A percentile compares a stretch with the other conserved stretches of the same genome.
Conservation (phyloP, 1,140 invertebrate species). For the Drosophila fuyamai region DNA sequence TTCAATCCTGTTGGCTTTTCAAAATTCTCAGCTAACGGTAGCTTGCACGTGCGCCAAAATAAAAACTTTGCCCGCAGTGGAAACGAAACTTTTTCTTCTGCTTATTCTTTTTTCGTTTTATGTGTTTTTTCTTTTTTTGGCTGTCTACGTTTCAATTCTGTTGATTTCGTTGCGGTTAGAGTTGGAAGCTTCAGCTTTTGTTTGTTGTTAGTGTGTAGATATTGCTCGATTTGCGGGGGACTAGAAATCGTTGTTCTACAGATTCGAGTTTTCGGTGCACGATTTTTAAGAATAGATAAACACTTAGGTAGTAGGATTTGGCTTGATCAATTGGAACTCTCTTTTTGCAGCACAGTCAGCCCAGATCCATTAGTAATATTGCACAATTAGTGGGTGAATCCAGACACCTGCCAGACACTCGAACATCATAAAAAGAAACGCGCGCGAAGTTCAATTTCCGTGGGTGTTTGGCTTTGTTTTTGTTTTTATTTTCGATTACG, state of each 20-base stretch:
- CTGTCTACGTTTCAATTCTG: conserved; percentile 22
- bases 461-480: conserved; percentile 11
- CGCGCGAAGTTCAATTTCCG: conserved; percentile 49
- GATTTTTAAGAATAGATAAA: conserved; percentile 42
- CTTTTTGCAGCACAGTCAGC: conserved; percentile 66
- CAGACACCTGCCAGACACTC: conserved; percentile 67
- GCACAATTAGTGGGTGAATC: conserved; percentile 54
- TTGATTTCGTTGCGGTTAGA: conserved; percentile 8
- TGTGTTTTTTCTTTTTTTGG: conserved; percentile 12
- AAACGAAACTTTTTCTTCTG: conserved; percentile 52
- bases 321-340: conserved; percentile 45
- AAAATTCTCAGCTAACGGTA: conserved; percentile 38
- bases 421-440: conserved; percentile 55
- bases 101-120: conserved; percentile 1
- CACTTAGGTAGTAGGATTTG: conserved; percentile 54
- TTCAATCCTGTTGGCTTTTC: conserved; percentile 54
- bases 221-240: conserved; percentile 70
- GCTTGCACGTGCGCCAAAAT: conserved; percentile 63
- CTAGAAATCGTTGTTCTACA: conserved; percentile 68
- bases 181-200: conserved; percentile 48
- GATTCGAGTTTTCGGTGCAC: conserved; percentile 35
- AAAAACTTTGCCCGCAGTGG: conserved; percentile 58
- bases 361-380: conserved; percentile 50
- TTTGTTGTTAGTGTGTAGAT: conserved; percentile 44
- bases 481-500: conserved; percentile 13